Evolutionary conservation across 1,140 invertebrate species (phyloP).

Genomic region (Portunus trituberculatus): DNA sequence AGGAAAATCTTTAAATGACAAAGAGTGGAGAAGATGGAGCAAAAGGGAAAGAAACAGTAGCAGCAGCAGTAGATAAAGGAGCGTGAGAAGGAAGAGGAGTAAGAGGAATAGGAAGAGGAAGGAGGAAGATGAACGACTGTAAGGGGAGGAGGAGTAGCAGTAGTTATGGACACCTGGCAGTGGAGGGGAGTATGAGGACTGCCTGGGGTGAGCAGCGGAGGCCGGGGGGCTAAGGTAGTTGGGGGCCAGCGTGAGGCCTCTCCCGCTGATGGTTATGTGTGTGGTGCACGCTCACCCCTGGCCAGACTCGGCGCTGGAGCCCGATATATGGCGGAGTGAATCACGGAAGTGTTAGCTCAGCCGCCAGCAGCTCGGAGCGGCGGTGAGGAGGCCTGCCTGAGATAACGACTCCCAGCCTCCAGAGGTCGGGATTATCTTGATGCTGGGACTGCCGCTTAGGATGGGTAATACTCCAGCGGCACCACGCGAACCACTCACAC

Average conservation of each 20-base stretch:
- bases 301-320: constrained; percentile 51
- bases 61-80: not conserved
- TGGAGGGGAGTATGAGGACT: constrained; percentile 21
- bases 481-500: constrained; percentile 36
- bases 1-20: not conserved
- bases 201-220: constrained; percentile 26
- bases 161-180: not conserved
- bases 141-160: constrained; percentile 28
- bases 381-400: not conserved
- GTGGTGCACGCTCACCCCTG: constrained; percentile 55
- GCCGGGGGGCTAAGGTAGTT: constrained; percentile 25
- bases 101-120: constrained; percentile 12
- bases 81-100: not conserved
- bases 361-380: constrained; percentile 43
- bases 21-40: not conserved
- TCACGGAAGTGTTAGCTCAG: constrained; percentile 63
- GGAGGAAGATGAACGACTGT: constrained; percentile 28
- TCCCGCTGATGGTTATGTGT: constrained; percentile 55
- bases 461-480: not conserved
- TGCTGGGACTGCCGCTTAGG: not conserved
- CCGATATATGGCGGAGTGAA: constrained; percentile 51
- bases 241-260: constrained; percentile 57
- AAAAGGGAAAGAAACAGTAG: not conserved
- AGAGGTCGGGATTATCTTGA: constrained; percentile 39
- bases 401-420: constrained; percentile 13